Evolutionary conservation across 2,888 invertebrate species (phyloP).

Genomic region (Meteorus colon): DNA sequence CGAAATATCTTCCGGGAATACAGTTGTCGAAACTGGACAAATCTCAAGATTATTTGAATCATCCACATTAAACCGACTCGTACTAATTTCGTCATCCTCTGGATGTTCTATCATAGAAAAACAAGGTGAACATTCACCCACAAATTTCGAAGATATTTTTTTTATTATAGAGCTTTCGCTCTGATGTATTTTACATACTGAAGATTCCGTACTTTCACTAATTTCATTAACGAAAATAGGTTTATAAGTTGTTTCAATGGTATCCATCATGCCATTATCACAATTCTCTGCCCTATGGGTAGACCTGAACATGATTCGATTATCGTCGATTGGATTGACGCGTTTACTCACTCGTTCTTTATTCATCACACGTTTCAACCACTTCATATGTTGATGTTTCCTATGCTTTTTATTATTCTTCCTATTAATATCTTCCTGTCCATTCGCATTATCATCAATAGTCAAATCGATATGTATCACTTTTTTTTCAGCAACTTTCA

Average conservation of each 20-base stretch:
- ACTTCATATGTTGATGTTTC: conserved; percentile 13
- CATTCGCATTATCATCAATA: conserved; percentile 49
- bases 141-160: not conserved
- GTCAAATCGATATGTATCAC: conserved; percentile 62
- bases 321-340: conserved; percentile 44
- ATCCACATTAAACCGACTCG: conserved; percentile 51
- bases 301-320: conserved; percentile 53
- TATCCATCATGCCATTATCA: conserved; percentile 31
- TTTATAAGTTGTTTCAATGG: conserved; percentile 39
- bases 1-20: conserved; percentile 41
- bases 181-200: conserved; percentile 38
- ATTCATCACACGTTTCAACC: conserved; percentile 46
- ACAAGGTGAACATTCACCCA: not conserved
- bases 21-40: conserved; percentile 53
- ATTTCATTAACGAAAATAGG: conserved; percentile 54
- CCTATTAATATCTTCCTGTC: conserved; percentile 31
- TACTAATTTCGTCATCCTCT: conserved; percentile 49
- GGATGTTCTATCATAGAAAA: not conserved
- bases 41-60: conserved; percentile 45
- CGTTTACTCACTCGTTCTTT: conserved; percentile 51
- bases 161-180: conserved; percentile 29
- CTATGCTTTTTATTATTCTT: conserved; percentile 45
- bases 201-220: conserved; percentile 48
- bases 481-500: conserved; percentile 54
- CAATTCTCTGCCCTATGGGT: conserved; percentile 56